These are phyloP conservation scores for Hyposoter dolosus DNA, from an alignment of 2,888 invertebrate species.

Conservation along the genomic window DNA sequence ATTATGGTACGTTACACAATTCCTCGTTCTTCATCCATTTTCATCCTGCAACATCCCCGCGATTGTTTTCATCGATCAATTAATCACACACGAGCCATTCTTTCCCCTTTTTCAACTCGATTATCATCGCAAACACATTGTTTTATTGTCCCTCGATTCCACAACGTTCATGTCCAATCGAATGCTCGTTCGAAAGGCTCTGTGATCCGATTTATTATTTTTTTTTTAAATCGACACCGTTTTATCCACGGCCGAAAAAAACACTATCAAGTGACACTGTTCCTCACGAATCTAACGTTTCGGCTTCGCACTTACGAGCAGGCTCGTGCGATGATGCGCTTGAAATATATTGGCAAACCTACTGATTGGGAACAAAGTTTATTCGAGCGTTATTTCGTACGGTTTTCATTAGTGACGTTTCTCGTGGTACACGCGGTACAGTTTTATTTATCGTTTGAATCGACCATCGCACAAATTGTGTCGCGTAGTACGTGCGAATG, in stretches of 20 bases:
- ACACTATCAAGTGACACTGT: no score
- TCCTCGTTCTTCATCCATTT: not conserved
- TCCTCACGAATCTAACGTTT: no score
- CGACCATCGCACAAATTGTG: not conserved
- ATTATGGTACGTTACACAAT: constrained; percentile 48
- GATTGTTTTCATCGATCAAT: not conserved
- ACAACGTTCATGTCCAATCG: not conserved
- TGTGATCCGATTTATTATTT: not conserved
- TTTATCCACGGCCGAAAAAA: no score
- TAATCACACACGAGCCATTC: not conserved
- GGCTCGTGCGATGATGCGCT: not conserved
- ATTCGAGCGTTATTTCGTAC: not conserved
- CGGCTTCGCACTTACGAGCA: no score
- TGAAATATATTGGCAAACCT: not conserved
- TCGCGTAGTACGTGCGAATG: not conserved
- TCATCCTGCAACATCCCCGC: not conserved
- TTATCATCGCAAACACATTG: not conserved
- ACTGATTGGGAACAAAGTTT: not conserved
- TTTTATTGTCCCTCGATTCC: not conserved
- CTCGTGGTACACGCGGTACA: not conserved
- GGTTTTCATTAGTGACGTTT: not conserved
- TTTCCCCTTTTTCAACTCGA: not conserved
- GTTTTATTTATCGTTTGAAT: not conserved
- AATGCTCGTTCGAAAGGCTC: not conserved
- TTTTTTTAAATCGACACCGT: not conserved